Evolutionary conservation across 2,888 invertebrate species (phyloP), one percentile per base, ranked within the genome.

Genomic region (Priocnemis perturbator): DNA sequence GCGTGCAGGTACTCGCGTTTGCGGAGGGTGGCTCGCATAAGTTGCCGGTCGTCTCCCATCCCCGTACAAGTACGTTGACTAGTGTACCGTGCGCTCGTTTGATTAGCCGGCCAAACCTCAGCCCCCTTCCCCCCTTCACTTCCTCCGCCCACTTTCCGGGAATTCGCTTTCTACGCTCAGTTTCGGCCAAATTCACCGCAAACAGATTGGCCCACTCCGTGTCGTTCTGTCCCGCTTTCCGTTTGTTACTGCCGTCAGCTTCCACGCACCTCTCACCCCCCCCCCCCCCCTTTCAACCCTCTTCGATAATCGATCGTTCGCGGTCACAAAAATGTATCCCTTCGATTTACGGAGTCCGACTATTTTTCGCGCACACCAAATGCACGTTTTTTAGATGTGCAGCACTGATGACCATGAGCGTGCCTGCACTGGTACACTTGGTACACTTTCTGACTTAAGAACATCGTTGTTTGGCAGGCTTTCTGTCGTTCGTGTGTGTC

Each of bases 51-150:
- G 37, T 37, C 37, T 37, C 37, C 17, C 50, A 50, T 11, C 50
- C 50, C 50, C 50, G 5, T 50, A 50, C 19, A 50, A 19, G 50
- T 50, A 50, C 50, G 50, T 2, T 14, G 50, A 50, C 50, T 50
- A 50, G 37, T 55, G 23, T 47, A 7, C 20, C 53, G 20, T 62
- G 56, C 58, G 62, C 64, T 61, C 69, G 69, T 73, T 70, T 70
- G 69, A 74, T 74, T 73, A 69, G 73, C 63, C 67, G 57, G 0
- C 20, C 21, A 44, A 37, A 11, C 37, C 37, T 11, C 37, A 7
- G 4, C 17, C 20, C 45, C 3, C 26, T 26, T 56, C 30, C 50
- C n/a, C 17, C 50, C 50, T 19, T 5, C 50, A 50, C 3, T 19
- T n/a, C n/a, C 7, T 47, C 45, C 53, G 14, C 59, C 44, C 23